Evolutionary conservation across 2,113 vertebrate species (phyloP), one percentile per base, ranked within the genome.

Genomic region (Fregata magnificens): DNA sequence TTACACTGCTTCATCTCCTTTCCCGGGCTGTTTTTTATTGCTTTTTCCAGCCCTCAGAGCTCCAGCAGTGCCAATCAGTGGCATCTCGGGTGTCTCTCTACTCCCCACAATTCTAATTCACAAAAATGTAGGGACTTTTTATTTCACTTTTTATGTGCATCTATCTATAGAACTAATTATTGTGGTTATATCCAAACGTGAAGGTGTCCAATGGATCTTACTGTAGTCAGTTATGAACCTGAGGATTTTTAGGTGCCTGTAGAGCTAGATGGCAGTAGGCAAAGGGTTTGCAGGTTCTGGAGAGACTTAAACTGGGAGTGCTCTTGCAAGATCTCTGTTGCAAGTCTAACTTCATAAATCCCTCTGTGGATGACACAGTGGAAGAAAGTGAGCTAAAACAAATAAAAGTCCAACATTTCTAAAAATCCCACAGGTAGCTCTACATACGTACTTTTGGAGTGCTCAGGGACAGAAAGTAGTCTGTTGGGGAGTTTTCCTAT

Each of bases 401-500:
- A 28, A 21, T 21, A 24, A 12, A 15, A 0, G 1, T 10, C 40
- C 53, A 34, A 1, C 62, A 5, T 29, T 21, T 38, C 61, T 42
- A 17, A 24, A 36, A 49, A 11, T n/a, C 56, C 49, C 55, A 9
- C 12, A 18, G 47, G 25, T 8, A 13, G 26, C 53, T 85, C 56
- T 16, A 3, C 22, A 2, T 12, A 6, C 2, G 0, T 31, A 3
- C n/a, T 53, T 21, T 2, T 12, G 44, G 56, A 52, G 44, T 6
- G 5, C 29, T n/a, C n/a, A 13, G 56, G 58, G 56, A 20, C 70
- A 45, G 38, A 38, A 31, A 6, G 32, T 3, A 7, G 58, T 1
- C 10, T 25, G 7, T 7, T 53, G 78, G 28, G 50, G 40, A 55
- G 26, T 29, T 53, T 47, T 70, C 36, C 69, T 70, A 0, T 56